A percentile compares a stretch with the other conserved stretches of the same genome.
Conservation (phyloP, 2,113 vertebrate genomes). For the Limanda limanda region DNA sequence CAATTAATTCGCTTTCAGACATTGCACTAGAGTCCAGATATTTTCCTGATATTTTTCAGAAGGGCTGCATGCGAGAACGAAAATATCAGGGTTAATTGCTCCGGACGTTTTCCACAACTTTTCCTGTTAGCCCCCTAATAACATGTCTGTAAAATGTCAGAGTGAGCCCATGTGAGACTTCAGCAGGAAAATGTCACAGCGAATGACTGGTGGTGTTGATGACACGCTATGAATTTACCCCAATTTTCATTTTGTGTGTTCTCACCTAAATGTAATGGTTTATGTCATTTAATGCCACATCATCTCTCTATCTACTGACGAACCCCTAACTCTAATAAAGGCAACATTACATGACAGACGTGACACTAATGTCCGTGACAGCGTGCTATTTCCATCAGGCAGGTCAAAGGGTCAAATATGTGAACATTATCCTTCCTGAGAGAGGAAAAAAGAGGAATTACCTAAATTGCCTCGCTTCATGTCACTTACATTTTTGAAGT, state of each 20-base stretch:
- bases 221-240: too few species aligned
- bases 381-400: neutral
- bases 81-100: too few species aligned
- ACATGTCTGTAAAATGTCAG: too few species aligned
- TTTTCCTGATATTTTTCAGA: neutral
- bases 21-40: neutral
- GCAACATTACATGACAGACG: neutral
- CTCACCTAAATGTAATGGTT: too few species aligned
- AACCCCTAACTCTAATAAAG: neutral
- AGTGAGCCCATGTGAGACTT: too few species aligned
- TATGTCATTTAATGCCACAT: too few species aligned
- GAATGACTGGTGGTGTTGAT: too few species aligned
- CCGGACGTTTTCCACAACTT: too few species aligned
- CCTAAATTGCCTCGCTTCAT: neutral
- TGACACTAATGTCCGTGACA: neutral
- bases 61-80: neutral
- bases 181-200: too few species aligned
- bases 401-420: conserved; percentile 26
- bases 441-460: too few species aligned
- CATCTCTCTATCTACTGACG: too few species aligned
- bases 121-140: too few species aligned
- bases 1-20: conserved; percentile 7
- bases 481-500: conserved; percentile 93
- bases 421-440: conserved; percentile 33
- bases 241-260: conserved; percentile 26